Base-by-base conservation (phyloP, 2,888 invertebrate species). In the Eilema sororculum region DNA sequence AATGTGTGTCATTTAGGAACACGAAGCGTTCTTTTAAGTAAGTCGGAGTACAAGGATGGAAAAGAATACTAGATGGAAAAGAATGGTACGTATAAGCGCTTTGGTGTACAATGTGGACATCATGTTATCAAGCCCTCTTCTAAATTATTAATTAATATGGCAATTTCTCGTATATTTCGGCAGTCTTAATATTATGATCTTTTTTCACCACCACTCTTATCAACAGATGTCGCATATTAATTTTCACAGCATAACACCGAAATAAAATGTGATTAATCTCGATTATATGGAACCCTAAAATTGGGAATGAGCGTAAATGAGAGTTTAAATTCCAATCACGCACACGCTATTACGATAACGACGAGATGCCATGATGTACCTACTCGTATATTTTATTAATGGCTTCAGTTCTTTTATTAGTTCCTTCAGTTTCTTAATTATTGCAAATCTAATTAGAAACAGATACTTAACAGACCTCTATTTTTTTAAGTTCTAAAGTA, bases 331-430 rank as follows among this genome's bases (percentile, higher is more conserved):
- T 52, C 52, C n/a, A 52, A 52, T 52, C 52, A 52, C 52, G 52
- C 52, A n/a, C 52, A 52, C 52, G 52, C n/a, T 52, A 52, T 52
- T 52, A 52, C 52, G 52, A 52, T 52, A 61, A 60, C 28, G 59
- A 33, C 22, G n/a, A 33, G 10, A 33, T 61, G 33, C 30, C 30
- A 30, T 30, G 46, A 41, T 41, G 41, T 28, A 28, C n/a, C n/a
- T n/a, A n/a, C n/a, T n/a, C n/a, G n/a, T n/a, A n/a, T n/a, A 52
- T n/a, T 52, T 52, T n/a, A 52, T 52, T 16, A n/a, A 52, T 52
- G 1, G n/a, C n/a, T 52, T 9, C 52, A 52, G 52, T 52, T 52
- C 20, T 52, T 52, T 52, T 52, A 52, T 52, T 52, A 52, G 52
- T n/a, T 9, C 8, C 52, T 9, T n/a, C 20, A 52, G 6, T 52